Evolutionary conservation across 2,888 invertebrate genomes (phyloP).

Genomic region (Neoascia interrupta): DNA sequence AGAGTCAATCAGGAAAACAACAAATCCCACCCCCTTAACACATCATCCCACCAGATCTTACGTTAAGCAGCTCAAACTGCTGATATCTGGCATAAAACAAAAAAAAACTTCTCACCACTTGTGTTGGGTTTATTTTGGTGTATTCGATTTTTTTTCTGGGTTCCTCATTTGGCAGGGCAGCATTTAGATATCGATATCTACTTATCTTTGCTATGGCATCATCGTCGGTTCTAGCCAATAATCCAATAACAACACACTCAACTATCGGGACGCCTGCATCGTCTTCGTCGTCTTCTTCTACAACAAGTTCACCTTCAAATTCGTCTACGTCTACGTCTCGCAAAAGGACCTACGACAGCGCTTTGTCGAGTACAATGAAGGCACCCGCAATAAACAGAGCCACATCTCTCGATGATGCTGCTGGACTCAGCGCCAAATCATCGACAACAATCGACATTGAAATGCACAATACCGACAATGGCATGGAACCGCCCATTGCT

Average conservation of each 20-base stretch:
- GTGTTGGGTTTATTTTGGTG: constrained; percentile 1
- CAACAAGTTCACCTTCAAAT: constrained; percentile 53
- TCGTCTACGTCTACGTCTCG: constrained; percentile 72
- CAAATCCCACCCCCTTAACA: not conserved
- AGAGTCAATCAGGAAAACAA: too few species aligned
- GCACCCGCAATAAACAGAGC: constrained; percentile 40
- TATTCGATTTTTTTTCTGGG: constrained; percentile 17
- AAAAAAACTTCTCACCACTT: not conserved
- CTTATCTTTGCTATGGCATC: constrained; percentile 76
- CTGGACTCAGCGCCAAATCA: constrained; percentile 46
- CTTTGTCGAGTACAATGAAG: constrained; percentile 71
- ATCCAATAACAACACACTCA: constrained; percentile 75
- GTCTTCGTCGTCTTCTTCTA: constrained; percentile 58
- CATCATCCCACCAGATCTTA: not conserved
- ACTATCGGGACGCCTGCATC: constrained; percentile 65
- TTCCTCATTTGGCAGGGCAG: constrained; percentile 24
- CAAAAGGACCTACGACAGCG: constrained; percentile 77
- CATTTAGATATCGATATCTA: constrained; percentile 31
- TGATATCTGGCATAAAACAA: constrained; percentile 16
- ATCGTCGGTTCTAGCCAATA: constrained; percentile 77
- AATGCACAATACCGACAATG: constrained; percentile 44
- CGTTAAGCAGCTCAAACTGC: constrained; percentile 16
- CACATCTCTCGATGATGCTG: constrained; percentile 50
- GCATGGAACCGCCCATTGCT: constrained; percentile 30
- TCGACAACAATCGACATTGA: constrained; percentile 39